phyloP scores from a whole-genome alignment of 2,888 invertebrate genomes.

The Campaea margaritaria region DNA sequence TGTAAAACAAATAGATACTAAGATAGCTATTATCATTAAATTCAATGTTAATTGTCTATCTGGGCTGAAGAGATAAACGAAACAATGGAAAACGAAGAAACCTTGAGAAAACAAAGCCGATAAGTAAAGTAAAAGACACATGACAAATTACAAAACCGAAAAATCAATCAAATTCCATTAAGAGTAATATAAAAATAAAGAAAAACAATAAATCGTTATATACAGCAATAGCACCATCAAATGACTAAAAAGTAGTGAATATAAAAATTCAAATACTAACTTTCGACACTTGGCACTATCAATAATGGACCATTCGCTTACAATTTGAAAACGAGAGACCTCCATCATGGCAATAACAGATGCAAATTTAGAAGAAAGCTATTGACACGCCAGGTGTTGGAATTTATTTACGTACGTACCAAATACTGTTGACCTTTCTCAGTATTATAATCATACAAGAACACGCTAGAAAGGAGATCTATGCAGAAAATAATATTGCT shows the following conservation, averaged over 20 bases:
- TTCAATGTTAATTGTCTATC: too few species aligned
- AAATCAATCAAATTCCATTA: background rate
- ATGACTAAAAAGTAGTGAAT: background rate
- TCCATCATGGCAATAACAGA: constrained; percentile 18
- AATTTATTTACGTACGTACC: background rate
- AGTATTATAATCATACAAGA: constrained; percentile 9
- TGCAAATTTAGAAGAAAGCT: constrained; percentile 29
- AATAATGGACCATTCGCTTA: constrained; percentile 1
- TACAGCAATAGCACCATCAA: background rate
- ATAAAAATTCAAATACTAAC: constrained; percentile 4
- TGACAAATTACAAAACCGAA: background rate
- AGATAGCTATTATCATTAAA: too few species aligned
- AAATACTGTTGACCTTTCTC: constrained; percentile 21
- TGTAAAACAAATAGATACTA: too few species aligned
- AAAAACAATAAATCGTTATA: constrained; percentile 4
- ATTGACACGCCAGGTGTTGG: constrained; percentile 5
- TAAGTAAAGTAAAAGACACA: background rate
- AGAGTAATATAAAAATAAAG: background rate
- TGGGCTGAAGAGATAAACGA: background rate
- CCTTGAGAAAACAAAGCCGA: background rate
- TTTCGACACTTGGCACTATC: constrained; percentile 10
- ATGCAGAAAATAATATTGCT: background rate
- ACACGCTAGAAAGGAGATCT: constrained; percentile 6
- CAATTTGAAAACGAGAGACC: constrained; percentile 10
- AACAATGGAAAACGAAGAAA: background rate